Evolutionary conservation across 2,888 invertebrate genomes (phyloP).

Genomic region (Scrobipalpa costella): DNA sequence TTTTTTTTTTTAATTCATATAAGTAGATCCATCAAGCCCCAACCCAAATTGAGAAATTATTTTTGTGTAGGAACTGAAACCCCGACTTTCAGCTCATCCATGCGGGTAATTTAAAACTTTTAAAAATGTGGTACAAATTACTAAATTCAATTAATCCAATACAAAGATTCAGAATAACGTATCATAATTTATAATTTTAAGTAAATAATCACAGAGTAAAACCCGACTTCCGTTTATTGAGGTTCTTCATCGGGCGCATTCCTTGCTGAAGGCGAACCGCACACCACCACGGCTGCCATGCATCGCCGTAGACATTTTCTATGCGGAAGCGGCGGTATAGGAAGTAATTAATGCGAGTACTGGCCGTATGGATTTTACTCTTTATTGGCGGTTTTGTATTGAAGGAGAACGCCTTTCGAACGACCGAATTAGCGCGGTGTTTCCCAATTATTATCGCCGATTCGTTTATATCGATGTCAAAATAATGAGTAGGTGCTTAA

Average conservation of each 20-base stretch:
- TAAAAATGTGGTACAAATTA: too few relatives aligned
- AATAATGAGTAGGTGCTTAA: neutral
- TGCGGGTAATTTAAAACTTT: too few relatives aligned
- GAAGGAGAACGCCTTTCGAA: conserved; percentile 54
- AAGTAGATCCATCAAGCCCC: too few relatives aligned
- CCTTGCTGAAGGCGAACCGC: conserved; percentile 25
- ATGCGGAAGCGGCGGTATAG: conserved; percentile 40
- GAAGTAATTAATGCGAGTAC: conserved; percentile 40
- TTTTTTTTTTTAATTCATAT: too few relatives aligned
- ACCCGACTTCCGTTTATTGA: conserved; percentile 9
- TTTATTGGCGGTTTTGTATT: conserved; percentile 23
- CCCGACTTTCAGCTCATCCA: too few relatives aligned
- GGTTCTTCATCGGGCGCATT: conserved; percentile 3
- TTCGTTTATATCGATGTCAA: neutral
- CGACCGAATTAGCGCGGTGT: conserved; percentile 29
- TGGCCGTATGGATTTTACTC: conserved; percentile 31
- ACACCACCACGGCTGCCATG: conserved; percentile 9
- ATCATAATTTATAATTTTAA: too few relatives aligned
- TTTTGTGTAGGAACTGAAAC: too few relatives aligned
- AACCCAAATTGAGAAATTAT: too few relatives aligned
- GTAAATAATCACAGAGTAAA: too few relatives aligned
- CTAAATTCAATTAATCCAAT: too few relatives aligned
- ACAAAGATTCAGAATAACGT: too few relatives aligned
- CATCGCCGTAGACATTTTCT: conserved; percentile 23
- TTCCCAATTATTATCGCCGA: neutral